Conservation (phyloP, 2,797 vertebrate genomes). For the Pempheris klunzingeri region DNA sequence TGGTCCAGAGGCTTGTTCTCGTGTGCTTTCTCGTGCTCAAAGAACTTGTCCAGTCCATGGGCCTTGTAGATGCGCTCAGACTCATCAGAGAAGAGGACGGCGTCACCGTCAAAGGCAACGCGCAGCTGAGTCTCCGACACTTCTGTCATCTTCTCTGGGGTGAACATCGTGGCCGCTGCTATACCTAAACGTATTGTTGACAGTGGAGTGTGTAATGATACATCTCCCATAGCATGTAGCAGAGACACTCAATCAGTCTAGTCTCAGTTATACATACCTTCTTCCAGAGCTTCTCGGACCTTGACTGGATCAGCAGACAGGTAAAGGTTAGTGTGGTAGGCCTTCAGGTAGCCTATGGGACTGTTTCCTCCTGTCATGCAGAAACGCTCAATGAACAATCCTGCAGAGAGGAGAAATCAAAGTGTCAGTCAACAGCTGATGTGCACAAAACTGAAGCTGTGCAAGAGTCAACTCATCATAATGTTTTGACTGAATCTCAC, state of each 20-base stretch:
- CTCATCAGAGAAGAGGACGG: conserved; percentile 95
- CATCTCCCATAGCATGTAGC: not conserved
- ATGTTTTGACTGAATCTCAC: not conserved
- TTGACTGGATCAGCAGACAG: conserved; percentile 93
- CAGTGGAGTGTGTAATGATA: not conserved
- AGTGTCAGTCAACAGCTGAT: conserved; percentile 1
- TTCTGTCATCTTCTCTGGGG: conserved; percentile 86
- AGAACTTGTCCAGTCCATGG: conserved; percentile 94
- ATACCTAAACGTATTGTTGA: conserved; percentile 84
- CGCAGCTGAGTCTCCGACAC: conserved; percentile 92
- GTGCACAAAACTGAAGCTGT: not conserved
- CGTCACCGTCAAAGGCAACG: conserved; percentile 95
- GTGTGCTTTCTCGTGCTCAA: conserved; percentile 92
- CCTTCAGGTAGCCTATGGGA: conserved; percentile 95
- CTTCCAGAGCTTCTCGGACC: conserved; percentile 93
- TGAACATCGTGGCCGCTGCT: conserved; percentile 95
- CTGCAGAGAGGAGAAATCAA: conserved; percentile 73
- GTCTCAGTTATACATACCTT: conserved; percentile 82
- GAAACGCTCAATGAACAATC: conserved; percentile 94
- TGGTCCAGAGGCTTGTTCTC: conserved; percentile 95
- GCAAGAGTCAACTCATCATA: not conserved
- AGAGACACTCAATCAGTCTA: not conserved
- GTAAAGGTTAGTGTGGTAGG: conserved; percentile 96
- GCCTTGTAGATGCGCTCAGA: conserved; percentile 94
- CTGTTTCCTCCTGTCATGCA: conserved; percentile 98